phyloP scores from a whole-genome alignment of 2,113 vertebrate species.

The Anolis sagrei region DNA sequence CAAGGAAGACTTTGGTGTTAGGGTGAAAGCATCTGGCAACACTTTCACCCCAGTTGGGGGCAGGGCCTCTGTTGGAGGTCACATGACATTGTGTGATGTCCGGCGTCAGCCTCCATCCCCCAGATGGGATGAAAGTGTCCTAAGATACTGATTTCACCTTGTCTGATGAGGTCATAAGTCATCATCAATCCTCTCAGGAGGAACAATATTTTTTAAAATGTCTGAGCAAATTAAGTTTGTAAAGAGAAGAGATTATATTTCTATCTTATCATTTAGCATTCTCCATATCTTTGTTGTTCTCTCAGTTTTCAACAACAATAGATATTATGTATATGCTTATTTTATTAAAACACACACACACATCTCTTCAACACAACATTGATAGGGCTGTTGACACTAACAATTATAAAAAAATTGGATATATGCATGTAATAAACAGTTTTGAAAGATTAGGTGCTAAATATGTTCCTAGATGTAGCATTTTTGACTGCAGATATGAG shows the following conservation, averaged over 20 bases:
- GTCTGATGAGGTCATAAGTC: too few species aligned
- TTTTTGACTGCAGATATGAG: background rate
- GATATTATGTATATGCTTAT: background rate
- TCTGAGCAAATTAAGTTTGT: background rate
- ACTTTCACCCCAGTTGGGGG: too few species aligned
- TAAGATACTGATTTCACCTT: too few species aligned
- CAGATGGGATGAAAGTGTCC: too few species aligned
- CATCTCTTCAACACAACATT: background rate
- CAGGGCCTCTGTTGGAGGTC: too few species aligned
- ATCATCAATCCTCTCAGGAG: background rate
- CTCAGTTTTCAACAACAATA: background rate
- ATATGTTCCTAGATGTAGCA: background rate
- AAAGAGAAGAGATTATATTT: background rate
- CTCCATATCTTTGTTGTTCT: background rate
- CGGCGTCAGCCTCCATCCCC: too few species aligned
- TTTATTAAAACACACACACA: background rate
- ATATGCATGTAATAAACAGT: background rate
- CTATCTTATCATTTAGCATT: background rate
- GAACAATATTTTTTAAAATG: background rate
- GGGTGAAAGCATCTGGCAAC: too few species aligned
- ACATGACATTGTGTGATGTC: too few species aligned
- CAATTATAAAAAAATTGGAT: background rate
- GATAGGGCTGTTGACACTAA: background rate
- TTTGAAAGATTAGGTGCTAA: background rate
- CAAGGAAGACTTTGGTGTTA: too few species aligned